Evolutionary conservation across 2,888 invertebrate genomes (phyloP).

Genomic region (Podotricha telesiphe): DNA sequence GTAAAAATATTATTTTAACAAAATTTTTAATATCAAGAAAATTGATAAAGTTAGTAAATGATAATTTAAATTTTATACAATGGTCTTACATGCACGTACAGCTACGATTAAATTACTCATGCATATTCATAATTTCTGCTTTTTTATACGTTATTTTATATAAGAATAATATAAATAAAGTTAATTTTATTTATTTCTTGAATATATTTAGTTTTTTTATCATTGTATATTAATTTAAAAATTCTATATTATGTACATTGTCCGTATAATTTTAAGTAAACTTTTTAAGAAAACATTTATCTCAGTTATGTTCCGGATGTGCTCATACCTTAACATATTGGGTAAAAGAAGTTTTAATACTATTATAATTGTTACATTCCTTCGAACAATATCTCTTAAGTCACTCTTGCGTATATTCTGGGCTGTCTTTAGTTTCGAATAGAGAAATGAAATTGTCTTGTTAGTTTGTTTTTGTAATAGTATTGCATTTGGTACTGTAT

Average conservation of each 20-base stretch:
- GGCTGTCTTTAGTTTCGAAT: slow-evolving; percentile 4
- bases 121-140: neutral
- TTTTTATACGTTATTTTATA: neutral
- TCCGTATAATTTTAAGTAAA: no score
- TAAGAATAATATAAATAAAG: neutral
- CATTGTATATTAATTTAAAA: no score
- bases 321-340: neutral
- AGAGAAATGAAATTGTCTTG: slow-evolving; percentile 26
- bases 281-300: no score
- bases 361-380: slow-evolving; percentile 11
- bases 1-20: no score
- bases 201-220: no score
- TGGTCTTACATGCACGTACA: neutral
- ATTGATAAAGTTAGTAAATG: neutral
- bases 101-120: slow-evolving; percentile 5
- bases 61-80: neutral
- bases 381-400: slow-evolving; percentile 27
- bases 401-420: slow-evolving; percentile 20
- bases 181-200: neutral
- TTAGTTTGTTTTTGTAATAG: slow-evolving; percentile 29
- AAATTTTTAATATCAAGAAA: neutral
- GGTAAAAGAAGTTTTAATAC: neutral
- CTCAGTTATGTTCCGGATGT: neutral
- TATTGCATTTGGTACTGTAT: slow-evolving; percentile 29
- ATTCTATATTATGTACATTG: no score